phyloP scores from a whole-genome alignment of 2,888 invertebrate species.

The Disparrhopalites patrizii region DNA sequence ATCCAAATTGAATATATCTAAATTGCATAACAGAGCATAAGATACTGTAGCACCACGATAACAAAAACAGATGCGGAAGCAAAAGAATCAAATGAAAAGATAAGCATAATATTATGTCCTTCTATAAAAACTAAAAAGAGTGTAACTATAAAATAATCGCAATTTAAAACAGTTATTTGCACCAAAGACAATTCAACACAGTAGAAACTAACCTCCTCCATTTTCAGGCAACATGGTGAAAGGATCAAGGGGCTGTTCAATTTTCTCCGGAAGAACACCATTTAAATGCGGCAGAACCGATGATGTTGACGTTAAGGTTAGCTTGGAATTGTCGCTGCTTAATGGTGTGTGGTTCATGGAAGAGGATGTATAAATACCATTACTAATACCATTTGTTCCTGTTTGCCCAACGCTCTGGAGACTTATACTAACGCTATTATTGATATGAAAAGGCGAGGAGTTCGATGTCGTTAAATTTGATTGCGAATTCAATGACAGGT shows the following conservation, averaged over 20 bases:
- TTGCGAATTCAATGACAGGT: slow-evolving; percentile 38
- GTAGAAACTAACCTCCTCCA: neutral
- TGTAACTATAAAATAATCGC: too few species aligned
- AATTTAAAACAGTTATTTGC: too few species aligned
- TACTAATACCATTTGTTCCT: slow-evolving; percentile 17
- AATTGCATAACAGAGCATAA: too few species aligned
- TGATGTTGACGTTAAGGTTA: slow-evolving; percentile 29
- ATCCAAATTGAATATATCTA: too few species aligned
- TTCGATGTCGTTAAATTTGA: slow-evolving; percentile 39
- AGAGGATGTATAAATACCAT: slow-evolving; percentile 35
- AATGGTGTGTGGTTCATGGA: slow-evolving; percentile 15
- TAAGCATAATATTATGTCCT: too few species aligned
- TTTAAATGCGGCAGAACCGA: slow-evolving; percentile 10
- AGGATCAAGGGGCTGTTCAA: slow-evolving; percentile 29
- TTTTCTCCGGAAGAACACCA: slow-evolving; percentile 36
- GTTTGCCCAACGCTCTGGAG: slow-evolving; percentile 22
- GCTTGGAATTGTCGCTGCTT: slow-evolving; percentile 17
- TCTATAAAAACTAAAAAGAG: too few species aligned
- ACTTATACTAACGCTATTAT: slow-evolving; percentile 38
- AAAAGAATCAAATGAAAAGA: too few species aligned
- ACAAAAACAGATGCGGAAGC: too few species aligned
- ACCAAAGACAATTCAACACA: too few species aligned
- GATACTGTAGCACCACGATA: too few species aligned
- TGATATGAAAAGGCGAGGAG: slow-evolving; percentile 39
- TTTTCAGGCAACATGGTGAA: neutral